These are phyloP conservation scores for Hippopotamus amphibius DNA, from an alignment of 2,113 vertebrate genomes.

Conservation along the genomic window DNA sequence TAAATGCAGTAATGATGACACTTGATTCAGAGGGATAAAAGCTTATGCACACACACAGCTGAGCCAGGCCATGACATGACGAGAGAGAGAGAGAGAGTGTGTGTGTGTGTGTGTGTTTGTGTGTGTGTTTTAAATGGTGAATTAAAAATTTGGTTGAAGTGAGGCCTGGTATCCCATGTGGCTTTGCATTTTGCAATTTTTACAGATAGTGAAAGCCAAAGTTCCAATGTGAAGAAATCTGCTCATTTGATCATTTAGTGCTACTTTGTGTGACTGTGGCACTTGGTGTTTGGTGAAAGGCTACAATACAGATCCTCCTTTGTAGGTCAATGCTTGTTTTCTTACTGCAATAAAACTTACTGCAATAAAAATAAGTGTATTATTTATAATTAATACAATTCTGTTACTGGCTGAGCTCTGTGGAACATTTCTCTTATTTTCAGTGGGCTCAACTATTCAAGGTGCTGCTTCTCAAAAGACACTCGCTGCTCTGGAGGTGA, in stretches of 20 bases:
- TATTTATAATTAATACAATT: neutral
- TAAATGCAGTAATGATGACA: neutral
- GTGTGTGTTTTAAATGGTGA: neutral
- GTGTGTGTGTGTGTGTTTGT: no score
- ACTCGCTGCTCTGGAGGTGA: no score
- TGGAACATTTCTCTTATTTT: neutral
- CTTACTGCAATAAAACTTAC: neutral
- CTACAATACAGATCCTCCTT: neutral
- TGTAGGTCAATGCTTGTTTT: neutral
- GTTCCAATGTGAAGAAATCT: neutral
- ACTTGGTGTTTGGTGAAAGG: neutral
- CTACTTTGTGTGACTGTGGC: neutral
- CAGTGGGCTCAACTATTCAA: neutral
- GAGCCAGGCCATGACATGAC: neutral
- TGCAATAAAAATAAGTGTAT: neutral
- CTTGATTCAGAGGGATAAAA: neutral
- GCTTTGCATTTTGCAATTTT: neutral
- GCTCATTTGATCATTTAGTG: neutral
- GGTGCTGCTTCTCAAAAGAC: neutral
- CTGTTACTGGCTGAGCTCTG: neutral
- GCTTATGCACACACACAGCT: neutral
- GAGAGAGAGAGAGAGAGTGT: no score
- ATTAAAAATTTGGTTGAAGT: neutral
- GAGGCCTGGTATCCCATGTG: neutral
- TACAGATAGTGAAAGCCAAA: neutral